Evolutionary conservation across 2,113 vertebrate species (phyloP).

Genomic region (Peromyscus polionotus): DNA sequence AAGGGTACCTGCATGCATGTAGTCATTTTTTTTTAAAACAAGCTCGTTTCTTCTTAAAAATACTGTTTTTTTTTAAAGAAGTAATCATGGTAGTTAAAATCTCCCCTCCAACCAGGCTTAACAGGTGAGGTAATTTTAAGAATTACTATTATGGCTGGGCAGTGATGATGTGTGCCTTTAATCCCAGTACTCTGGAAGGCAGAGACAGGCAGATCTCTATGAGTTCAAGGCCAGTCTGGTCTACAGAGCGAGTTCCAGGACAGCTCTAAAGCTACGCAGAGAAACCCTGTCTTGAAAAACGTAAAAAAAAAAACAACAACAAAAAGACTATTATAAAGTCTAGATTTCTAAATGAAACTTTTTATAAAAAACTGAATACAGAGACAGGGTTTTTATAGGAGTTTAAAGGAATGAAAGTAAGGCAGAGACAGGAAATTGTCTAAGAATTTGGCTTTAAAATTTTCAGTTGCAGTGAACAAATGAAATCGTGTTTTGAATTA

Average conservation of each 20-base stretch:
- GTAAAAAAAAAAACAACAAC: too few species aligned
- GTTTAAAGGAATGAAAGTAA: not conserved
- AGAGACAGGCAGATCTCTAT: too few species aligned
- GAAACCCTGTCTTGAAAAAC: too few species aligned
- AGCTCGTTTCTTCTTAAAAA: not conserved
- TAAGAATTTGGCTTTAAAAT: slow-evolving; percentile 32
- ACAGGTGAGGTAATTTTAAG: slow-evolving; percentile 20
- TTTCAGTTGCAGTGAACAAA: not conserved
- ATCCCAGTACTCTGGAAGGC: too few species aligned
- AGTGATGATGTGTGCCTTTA: too few species aligned
- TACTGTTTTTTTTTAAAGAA: not conserved
- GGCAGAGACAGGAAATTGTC: not conserved
- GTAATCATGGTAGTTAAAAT: not conserved
- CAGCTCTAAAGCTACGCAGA: too few species aligned
- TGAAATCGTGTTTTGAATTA: not conserved
- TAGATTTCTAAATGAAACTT: slow-evolving; percentile 36
- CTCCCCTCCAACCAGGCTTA: not conserved
- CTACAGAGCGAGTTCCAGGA: too few species aligned
- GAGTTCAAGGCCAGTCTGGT: too few species aligned
- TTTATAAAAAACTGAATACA: slow-evolving; percentile 3
- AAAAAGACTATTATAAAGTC: not conserved
- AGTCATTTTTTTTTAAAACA: not conserved
- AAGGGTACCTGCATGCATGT: too few species aligned
- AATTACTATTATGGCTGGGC: not conserved
- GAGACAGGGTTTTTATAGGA: slow-evolving; percentile 21